Conservation (phyloP, 1,140 invertebrate genomes). For the Stegodyphus dumicola region DNA sequence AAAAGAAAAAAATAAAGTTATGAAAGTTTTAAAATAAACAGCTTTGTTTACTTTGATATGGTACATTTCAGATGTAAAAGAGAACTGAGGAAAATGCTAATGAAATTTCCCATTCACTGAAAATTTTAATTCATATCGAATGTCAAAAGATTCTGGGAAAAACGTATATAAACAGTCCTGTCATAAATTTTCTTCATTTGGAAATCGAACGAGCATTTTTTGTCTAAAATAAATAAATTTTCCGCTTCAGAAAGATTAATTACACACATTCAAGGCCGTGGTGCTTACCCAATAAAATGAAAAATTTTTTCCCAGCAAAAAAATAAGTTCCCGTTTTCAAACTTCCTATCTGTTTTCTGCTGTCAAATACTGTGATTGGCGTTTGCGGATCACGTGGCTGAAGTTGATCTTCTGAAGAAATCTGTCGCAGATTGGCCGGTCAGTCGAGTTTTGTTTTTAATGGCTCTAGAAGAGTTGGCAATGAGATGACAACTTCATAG, state of each 20-base stretch:
- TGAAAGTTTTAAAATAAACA: too few relatives aligned
- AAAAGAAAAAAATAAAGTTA: too few relatives aligned
- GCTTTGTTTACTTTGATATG: too few relatives aligned
- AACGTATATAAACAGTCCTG: too few relatives aligned
- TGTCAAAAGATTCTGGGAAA: too few relatives aligned
- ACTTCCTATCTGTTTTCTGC: not conserved
- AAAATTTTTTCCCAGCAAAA: not conserved
- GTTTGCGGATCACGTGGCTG: constrained; percentile 23
- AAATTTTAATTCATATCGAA: too few relatives aligned
- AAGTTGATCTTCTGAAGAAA: not conserved
- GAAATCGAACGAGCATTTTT: too few relatives aligned
- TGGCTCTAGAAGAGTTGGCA: not conserved
- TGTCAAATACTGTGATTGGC: constrained; percentile 35
- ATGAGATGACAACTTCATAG: not conserved
- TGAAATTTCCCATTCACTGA: too few relatives aligned
- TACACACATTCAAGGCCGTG: constrained; percentile 2
- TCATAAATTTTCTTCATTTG: too few relatives aligned
- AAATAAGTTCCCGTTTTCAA: not conserved
- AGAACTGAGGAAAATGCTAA: too few relatives aligned
- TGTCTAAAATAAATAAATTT: too few relatives aligned
- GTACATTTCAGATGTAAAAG: too few relatives aligned
- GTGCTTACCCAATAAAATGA: not conserved
- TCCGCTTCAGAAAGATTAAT: not conserved
- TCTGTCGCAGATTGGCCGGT: constrained; percentile 30
- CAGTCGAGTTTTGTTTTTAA: constrained; percentile 48